Evolutionary conservation across 2,888 invertebrate species (phyloP).

Genomic region (Yponomeuta evonymella): DNA sequence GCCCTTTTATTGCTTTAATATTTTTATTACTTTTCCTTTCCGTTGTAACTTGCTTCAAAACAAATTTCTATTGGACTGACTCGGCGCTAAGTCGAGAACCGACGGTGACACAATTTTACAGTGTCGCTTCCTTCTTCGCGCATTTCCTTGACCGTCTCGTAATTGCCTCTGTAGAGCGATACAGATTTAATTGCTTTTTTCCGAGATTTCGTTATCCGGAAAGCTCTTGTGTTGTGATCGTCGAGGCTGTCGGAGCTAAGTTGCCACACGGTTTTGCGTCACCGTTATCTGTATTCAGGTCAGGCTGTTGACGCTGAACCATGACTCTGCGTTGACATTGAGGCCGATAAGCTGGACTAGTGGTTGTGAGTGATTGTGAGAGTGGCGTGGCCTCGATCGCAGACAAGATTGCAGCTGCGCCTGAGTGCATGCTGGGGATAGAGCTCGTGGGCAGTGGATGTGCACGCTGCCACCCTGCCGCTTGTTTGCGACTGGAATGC

Average conservation of each 20-base stretch:
- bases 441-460: constrained; percentile 59
- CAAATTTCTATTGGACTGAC: constrained; percentile 18
- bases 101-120: constrained; percentile 10
- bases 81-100: constrained; percentile 2
- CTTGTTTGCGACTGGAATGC: constrained; percentile 70
- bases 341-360: constrained; percentile 35
- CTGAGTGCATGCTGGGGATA: constrained; percentile 30
- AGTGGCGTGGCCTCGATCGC: constrained; percentile 36
- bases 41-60: constrained; percentile 32
- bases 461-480: constrained; percentile 67
- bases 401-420: constrained; percentile 12
- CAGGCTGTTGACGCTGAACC: constrained; percentile 54
- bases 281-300: constrained; percentile 58
- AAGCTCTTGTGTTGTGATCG: constrained; percentile 28
- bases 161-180: constrained; percentile 33
- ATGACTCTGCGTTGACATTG: constrained; percentile 66
- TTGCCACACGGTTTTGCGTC: constrained; percentile 52
- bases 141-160: constrained; percentile 39
- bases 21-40: constrained; percentile 51
- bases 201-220: constrained; percentile 45
- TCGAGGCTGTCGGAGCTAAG: constrained; percentile 39
- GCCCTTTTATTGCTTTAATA: constrained; percentile 56
- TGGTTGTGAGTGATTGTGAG: constrained; percentile 53
- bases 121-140: constrained; percentile 36
- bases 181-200: constrained; percentile 41